Conservation (phyloP, 2,888 invertebrate species). For the Heliconius cydno region DNA sequence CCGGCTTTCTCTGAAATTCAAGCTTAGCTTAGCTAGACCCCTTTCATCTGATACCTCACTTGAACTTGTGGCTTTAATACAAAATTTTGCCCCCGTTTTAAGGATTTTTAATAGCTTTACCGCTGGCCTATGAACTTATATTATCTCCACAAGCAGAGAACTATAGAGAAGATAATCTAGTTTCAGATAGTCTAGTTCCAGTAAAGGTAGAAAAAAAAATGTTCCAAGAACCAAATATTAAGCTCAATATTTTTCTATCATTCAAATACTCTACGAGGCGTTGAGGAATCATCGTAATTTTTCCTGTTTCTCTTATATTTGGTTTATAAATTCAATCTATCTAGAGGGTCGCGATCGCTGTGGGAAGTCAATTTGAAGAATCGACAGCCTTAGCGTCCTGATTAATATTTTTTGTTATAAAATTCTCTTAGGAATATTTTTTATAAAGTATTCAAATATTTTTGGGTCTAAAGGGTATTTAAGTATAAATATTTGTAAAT, state of each 20-base stretch:
- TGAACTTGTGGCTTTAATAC: too few species aligned
- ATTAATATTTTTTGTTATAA: background rate
- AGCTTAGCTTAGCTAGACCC: too few species aligned
- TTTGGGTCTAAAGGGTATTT: too few species aligned
- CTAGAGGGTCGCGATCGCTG: background rate
- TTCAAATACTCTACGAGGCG: background rate
- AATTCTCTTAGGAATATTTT: background rate
- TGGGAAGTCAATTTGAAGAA: conserved; percentile 15
- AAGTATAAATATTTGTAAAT: background rate
- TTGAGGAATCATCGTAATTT: background rate
- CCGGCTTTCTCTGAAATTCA: too few species aligned
- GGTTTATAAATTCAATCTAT: conserved; percentile 13
- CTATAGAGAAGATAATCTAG: too few species aligned
- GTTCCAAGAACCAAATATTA: background rate
- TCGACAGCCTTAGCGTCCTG: background rate
- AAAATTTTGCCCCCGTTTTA: too few species aligned
- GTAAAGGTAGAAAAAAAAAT: background rate
- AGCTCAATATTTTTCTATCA: background rate
- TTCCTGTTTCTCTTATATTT: conserved; percentile 16
- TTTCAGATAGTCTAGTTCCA: too few species aligned
- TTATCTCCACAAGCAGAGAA: too few species aligned
- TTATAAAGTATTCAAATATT: background rate
- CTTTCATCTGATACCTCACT: too few species aligned
- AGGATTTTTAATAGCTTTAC: too few species aligned
- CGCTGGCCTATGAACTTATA: too few species aligned